phyloP scores from a whole-genome alignment of 2,888 invertebrate genomes.

The Holacanthella duospinosa region DNA sequence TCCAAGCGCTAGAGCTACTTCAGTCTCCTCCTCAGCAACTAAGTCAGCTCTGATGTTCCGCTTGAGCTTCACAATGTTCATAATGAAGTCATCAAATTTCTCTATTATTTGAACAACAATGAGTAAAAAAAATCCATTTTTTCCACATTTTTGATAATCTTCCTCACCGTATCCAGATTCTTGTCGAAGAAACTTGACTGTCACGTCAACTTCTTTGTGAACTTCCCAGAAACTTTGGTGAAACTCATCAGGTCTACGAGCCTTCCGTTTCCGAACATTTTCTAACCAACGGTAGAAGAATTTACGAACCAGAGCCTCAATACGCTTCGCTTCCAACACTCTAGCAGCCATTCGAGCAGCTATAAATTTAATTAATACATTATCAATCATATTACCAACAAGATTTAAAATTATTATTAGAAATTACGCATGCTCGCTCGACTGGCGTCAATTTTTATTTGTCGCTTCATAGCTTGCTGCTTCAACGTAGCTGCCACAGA shows the following conservation, averaged over 20 bases:
- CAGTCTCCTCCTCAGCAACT: constrained; percentile 9
- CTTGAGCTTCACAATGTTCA: constrained; percentile 16
- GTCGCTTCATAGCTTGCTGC: background rate
- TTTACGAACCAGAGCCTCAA: constrained; percentile 12
- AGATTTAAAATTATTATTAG: background rate
- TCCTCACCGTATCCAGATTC: constrained; percentile 16
- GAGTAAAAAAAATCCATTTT: no score
- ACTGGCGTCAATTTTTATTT: background rate
- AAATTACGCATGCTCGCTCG: background rate
- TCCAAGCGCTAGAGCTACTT: background rate
- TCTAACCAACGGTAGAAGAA: constrained; percentile 12
- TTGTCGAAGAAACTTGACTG: constrained; percentile 8
- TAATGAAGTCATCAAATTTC: constrained; percentile 19
- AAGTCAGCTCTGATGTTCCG: constrained; percentile 13
- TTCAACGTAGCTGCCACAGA: background rate
- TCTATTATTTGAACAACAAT: no score
- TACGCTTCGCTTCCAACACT: background rate
- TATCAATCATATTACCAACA: background rate
- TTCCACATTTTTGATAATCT: no score
- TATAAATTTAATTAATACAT: no score
- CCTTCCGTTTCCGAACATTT: constrained; percentile 11
- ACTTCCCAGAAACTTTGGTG: constrained; percentile 14
- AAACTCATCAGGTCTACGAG: constrained; percentile 10
- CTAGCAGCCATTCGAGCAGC: background rate
- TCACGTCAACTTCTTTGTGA: constrained; percentile 5